Base-by-base conservation (phyloP, 2,888 invertebrate species). In the Cryptophagus acutangulus region DNA sequence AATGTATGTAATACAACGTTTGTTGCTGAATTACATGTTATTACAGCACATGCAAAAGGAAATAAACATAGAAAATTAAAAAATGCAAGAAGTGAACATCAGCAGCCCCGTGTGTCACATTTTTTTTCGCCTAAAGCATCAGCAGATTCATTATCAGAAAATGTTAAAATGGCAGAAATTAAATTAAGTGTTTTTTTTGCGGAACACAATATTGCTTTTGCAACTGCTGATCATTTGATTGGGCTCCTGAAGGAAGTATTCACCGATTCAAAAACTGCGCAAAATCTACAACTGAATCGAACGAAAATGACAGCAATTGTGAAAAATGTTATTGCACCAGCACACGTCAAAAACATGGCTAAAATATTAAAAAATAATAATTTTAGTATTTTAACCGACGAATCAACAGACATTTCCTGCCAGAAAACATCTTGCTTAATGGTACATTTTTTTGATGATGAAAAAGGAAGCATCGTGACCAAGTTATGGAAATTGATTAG, bases 391-490 rank as follows among this genome's bases (percentile, higher is more conserved):
- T 17, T 60, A 25, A 51, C 49, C 17, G 57, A 61, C 35, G 56
- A 61, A 44, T 52, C 57, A 2, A 61, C 57, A 17, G 60, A 59
- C 36, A 49, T 58, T 38, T 43, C 49, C 15, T 46, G 54, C 8
- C 36, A 46, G 12, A 59, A 61, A 48, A 52, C 51, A 17, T 36
- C 52, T 39, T 53, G 54, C 36, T 45, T 57, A 24, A 46, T 48
- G 34, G 55, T 59, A 17, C 40, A 55, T 30, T 55, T 41, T 46
- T 54, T 49, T 52, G 41, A 51, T 39, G n/a, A 43, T 30, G 41
- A 40, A 33, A 5, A 14, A 15, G 29, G 8, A 17, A 38, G 24
- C 14, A 14, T 38, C n/a, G 34, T 17, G 13, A 34, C 17, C 5
- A 13, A 13, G 10, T 38, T 44, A 12, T 46, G 39, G 38, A 36